Conservation (phyloP, 1,140 invertebrate species). For the Drosophila novamexicana region DNA sequence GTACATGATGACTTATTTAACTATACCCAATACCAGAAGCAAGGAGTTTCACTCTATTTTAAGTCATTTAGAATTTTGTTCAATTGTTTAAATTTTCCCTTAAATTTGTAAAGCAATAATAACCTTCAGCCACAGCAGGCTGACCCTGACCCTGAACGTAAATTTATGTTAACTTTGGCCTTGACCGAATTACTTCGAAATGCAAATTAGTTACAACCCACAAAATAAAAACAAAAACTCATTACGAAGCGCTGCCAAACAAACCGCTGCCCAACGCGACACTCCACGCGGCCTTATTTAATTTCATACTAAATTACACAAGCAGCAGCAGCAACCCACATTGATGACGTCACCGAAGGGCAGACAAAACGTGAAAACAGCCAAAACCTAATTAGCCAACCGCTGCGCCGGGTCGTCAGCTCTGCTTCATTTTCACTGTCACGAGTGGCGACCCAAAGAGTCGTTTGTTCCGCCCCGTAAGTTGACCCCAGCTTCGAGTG, state of each 20-base stretch:
- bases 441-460: slow-evolving; percentile 32
- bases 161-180: slow-evolving; percentile 71
- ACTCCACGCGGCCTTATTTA: slow-evolving; percentile 58
- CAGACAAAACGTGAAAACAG: slow-evolving; percentile 40
- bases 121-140: not conserved
- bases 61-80: not conserved
- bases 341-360: slow-evolving; percentile 60
- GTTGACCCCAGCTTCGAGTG: slow-evolving; percentile 29
- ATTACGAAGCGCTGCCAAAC: slow-evolving; percentile 57
- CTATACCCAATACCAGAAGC: too few species aligned
- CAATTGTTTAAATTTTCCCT: not conserved
- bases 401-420: slow-evolving; percentile 20
- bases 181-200: slow-evolving; percentile 66
- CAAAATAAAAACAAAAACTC: slow-evolving; percentile 73
- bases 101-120: slow-evolving; percentile 26
- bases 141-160: slow-evolving; percentile 54
- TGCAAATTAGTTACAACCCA: slow-evolving; percentile 69
- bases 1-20: too few species aligned
- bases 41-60: slow-evolving; percentile 24
- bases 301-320: slow-evolving; percentile 77
- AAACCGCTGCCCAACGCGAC: slow-evolving; percentile 34
- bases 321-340: slow-evolving; percentile 35
- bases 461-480: slow-evolving; percentile 16
- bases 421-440: slow-evolving; percentile 69
- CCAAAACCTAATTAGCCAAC: slow-evolving; percentile 76